A percentile compares a stretch with the other conserved stretches of the same genome.
Evolutionary conservation across 2,113 vertebrate species (phyloP).

Genomic region (Lanius ludovicianus): DNA sequence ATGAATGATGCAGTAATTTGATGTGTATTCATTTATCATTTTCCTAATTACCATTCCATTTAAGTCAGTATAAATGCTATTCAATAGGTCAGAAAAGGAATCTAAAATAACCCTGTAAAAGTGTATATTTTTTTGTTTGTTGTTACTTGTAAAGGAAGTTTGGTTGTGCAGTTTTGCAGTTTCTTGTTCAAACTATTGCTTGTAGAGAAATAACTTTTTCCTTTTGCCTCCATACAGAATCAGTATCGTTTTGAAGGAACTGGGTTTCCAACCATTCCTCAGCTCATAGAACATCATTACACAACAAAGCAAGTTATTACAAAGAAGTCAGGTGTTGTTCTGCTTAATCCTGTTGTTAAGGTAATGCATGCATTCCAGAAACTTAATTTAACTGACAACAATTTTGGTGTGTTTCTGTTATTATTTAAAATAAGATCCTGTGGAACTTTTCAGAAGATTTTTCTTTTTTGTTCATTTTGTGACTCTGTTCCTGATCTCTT

Average conservation of each 20-base stretch:
- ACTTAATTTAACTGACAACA: not conserved
- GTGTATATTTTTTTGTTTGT: not conserved
- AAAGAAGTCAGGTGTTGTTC: conserved; percentile 94
- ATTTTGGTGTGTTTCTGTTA: not conserved
- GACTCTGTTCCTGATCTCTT: not conserved
- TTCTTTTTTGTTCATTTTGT: not conserved
- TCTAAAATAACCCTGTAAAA: not conserved
- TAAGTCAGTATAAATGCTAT: not conserved
- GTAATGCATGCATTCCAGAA: conserved; percentile 60
- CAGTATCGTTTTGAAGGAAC: conserved; percentile 96
- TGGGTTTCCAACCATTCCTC: conserved; percentile 93
- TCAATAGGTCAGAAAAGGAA: not conserved
- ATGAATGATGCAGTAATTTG: not conserved
- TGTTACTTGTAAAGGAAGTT: not conserved
- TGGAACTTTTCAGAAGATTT: not conserved
- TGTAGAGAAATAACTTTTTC: not conserved
- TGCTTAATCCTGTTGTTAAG: conserved; percentile 92
- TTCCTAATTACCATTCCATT: not conserved
- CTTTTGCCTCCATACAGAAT: conserved; percentile 73
- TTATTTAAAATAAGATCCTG: not conserved
- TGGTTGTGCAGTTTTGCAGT: not conserved
- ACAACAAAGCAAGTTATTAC: conserved; percentile 95
- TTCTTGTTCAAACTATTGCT: not conserved
- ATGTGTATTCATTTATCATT: not conserved
- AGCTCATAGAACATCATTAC: conserved; percentile 95